These are phyloP conservation scores for Podocnemis expansa DNA, from an alignment of 2,113 vertebrate species.

Conservation along the genomic window DNA sequence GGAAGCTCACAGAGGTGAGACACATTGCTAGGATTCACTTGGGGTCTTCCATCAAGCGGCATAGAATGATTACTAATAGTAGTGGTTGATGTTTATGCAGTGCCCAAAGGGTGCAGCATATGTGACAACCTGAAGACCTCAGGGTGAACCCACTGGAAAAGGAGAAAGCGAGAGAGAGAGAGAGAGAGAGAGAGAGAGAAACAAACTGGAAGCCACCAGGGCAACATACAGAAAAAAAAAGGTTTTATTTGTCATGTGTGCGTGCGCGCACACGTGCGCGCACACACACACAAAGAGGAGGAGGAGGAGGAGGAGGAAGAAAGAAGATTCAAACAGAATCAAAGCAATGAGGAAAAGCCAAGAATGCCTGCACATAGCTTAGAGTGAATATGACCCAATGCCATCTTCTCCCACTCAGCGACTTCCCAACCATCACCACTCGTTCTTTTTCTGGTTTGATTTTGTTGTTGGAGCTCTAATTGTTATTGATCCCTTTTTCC, in stretches of 20 bases:
- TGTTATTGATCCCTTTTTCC: slow-evolving; percentile 3
- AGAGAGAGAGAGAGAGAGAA: slow-evolving; percentile 9
- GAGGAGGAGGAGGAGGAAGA: slow-evolving; percentile 33
- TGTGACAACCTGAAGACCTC: not conserved
- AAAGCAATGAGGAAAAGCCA: slow-evolving; percentile 86
- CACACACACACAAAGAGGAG: slow-evolving; percentile 41
- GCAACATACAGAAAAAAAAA: slow-evolving; percentile 86
- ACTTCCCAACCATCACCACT: not conserved
- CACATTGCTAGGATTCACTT: not conserved
- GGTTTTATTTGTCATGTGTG: slow-evolving; percentile 93
- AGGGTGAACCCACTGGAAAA: not conserved
- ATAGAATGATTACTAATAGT: not conserved
- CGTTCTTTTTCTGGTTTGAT: not conserved
- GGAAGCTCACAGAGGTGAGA: not conserved
- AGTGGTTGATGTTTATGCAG: not conserved
- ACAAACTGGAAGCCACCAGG: slow-evolving; percentile 68
- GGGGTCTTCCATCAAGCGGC: rapidly evolving
- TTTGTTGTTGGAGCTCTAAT: not conserved
- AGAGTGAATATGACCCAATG: slow-evolving; percentile 44
- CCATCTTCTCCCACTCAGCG: not conserved
- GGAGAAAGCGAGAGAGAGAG: not conserved
- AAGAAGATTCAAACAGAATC: slow-evolving; percentile 82
- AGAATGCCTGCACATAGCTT: slow-evolving; percentile 80
- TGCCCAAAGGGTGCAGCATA: not conserved
- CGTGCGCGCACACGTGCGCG: no score